Percentiles rank a stretch among this genome's conserved stretches.
phyloP scores from a whole-genome alignment of 1,140 invertebrate species.

The Polypedilum vanderplanki region DNA sequence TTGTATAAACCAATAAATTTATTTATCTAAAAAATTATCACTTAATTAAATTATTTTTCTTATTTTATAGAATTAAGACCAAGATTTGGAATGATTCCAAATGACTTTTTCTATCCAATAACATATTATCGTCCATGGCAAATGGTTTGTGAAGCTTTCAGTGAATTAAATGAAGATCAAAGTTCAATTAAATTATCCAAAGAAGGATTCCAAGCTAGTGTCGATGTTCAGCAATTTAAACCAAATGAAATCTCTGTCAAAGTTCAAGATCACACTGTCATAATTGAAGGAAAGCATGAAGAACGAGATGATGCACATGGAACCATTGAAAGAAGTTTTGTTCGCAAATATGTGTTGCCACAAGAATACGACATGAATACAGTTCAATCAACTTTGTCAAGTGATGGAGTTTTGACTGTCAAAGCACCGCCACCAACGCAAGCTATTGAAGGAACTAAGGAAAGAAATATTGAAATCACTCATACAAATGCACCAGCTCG shows the following conservation, averaged over 20 bases:
- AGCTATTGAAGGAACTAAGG: constrained; percentile 39
- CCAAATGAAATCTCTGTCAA: constrained; percentile 79
- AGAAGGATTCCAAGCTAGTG: constrained; percentile 57
- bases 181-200: constrained; percentile 43
- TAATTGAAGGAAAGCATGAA: constrained; percentile 68
- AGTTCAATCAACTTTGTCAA: constrained; percentile 60
- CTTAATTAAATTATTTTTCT: too few species aligned
- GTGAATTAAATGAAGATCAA: not conserved
- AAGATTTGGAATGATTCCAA: not conserved
- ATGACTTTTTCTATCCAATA: not conserved
- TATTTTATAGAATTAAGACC: not conserved
- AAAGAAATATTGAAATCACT: constrained; percentile 41
- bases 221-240: constrained; percentile 80
- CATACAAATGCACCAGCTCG: constrained; percentile 31
- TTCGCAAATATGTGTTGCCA: constrained; percentile 60
- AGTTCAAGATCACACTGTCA: constrained; percentile 58
- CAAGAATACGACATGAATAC: constrained; percentile 56
- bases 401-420: constrained; percentile 65
- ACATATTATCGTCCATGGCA: not conserved
- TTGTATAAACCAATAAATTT: too few species aligned
- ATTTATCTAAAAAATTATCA: too few species aligned
- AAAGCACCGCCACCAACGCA: constrained; percentile 50
- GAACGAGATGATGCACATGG: constrained; percentile 69
- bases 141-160: not conserved
- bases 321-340: constrained; percentile 63